Evolutionary conservation across 2,888 invertebrate genomes (phyloP), one percentile per base, ranked within the genome.

Genomic region (Tetranychus truncatus): DNA sequence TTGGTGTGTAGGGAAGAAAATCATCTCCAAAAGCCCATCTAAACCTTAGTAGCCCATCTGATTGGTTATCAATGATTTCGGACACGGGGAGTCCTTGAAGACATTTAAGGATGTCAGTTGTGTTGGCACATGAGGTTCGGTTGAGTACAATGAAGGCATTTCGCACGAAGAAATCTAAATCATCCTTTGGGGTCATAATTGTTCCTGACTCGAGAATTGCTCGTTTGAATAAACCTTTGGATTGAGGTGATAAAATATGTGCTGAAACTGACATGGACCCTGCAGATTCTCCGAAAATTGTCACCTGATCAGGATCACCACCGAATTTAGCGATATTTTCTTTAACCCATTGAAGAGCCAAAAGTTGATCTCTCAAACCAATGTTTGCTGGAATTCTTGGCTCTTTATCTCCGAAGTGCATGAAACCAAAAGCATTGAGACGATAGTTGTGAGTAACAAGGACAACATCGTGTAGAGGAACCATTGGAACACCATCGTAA

Each of bases 371-470:
- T 80, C 82, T 83, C 76, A 85, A 78, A 18, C 85, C 85, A 76
- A 83, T 82, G 79, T 85, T 85, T 11, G 84, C 84, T 1, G 81
- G 1, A 24, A 69, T 69, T 21, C 69, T 20, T 18, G 69, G 69
- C 1, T 69, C 69, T n/a, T 81, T 81, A 45, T 81, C 80, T 46
- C 72, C 45, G 4, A 18, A 44, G 71, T 77, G 74, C 18, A 77
- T 15, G 73, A 77, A 77, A 0, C 85, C 85, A 66, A 85, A 81
- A 24, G 83, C 80, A 11, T 83, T 83, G 1, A 85, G 81, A n/a
- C 85, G 81, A 78, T 85, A 85, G 79, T 84, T 83, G 80, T 85
- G 83, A 69, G 85, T 82, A 8, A 85, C 85, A 55, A 85, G 82
- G 74, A 85, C 83, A 34, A 85, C 81, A 77, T 85, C 82, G 80